Conservation (phyloP, 2,888 invertebrate genomes). For the Nymphalis polychloros region DNA sequence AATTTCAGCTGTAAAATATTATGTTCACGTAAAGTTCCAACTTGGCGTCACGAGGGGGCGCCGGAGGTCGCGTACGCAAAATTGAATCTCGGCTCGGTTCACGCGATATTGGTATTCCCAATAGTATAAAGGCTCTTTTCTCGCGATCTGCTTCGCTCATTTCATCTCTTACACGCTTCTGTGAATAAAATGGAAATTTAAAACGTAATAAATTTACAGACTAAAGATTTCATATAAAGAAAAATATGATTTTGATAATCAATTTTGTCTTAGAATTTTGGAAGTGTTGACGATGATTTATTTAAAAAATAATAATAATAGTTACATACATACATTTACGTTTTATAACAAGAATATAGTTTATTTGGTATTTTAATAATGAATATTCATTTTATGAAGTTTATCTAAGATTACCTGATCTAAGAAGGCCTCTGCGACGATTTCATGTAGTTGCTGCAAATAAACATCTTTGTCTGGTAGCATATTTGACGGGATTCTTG, state of each 20-base stretch:
- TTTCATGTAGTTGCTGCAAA: conserved; percentile 61
- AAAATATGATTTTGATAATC: background rate
- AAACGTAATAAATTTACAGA: background rate
- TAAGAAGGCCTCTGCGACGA: conserved; percentile 65
- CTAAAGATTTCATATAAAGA: background rate
- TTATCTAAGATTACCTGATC: conserved; percentile 68
- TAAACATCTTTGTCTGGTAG: conserved; percentile 69
- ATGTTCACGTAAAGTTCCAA: conserved; percentile 39
- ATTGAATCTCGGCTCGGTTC: conserved; percentile 73
- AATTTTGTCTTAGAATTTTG: too few species aligned
- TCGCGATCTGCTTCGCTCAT: conserved; percentile 73
- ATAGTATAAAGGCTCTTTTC: conserved; percentile 68
- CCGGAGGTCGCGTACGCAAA: conserved; percentile 62
- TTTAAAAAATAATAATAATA: too few species aligned
- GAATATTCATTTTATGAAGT: background rate
- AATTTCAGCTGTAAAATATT: background rate
- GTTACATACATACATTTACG: too few species aligned
- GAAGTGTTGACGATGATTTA: too few species aligned
- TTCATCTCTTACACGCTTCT: conserved; percentile 57
- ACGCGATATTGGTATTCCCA: conserved; percentile 68
- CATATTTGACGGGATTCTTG: conserved; percentile 57
- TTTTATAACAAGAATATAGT: too few species aligned
- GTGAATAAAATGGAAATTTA: conserved; percentile 27
- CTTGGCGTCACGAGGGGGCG: conserved; percentile 69
- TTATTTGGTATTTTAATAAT: too few species aligned